These are phyloP conservation scores for Agrotis clavis DNA, from an alignment of 2,888 invertebrate genomes.

Conservation along the genomic window DNA sequence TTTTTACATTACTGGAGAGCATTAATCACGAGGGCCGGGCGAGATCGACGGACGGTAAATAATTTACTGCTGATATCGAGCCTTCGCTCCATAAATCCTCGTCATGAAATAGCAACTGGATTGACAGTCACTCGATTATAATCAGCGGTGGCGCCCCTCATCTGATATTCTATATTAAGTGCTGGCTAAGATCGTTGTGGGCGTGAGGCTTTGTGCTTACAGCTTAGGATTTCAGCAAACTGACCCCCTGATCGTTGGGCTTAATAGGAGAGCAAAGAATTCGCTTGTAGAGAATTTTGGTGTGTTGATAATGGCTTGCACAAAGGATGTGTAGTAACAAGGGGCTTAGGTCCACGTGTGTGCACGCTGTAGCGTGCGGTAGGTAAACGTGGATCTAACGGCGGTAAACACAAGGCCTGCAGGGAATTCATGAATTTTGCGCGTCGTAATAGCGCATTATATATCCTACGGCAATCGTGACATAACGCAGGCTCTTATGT, in stretches of 20 bases:
- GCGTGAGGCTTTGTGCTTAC: constrained; percentile 26
- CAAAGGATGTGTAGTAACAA: constrained; percentile 39
- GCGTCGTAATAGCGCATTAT: constrained; percentile 10
- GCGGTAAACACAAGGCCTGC: constrained; percentile 30
- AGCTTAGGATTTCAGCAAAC: constrained; percentile 21
- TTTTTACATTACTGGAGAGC: constrained; percentile 60
- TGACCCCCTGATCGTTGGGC: constrained; percentile 14
- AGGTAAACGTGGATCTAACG: constrained; percentile 28
- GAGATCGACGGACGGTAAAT: constrained; percentile 77
- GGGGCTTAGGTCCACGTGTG: constrained; percentile 22
- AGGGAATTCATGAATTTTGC: constrained; percentile 38
- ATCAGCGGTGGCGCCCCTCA: constrained; percentile 64
- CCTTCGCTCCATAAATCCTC: constrained; percentile 78
- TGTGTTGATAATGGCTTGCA: constrained; percentile 45
- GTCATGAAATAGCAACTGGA: constrained; percentile 76
- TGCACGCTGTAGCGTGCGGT: constrained; percentile 22
- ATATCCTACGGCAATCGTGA: constrained; percentile 14
- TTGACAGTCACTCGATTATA: constrained; percentile 80
- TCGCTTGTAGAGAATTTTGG: constrained; percentile 23
- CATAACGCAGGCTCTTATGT: constrained; percentile 3
- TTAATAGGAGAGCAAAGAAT: constrained; percentile 27
- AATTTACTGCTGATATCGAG: constrained; percentile 77
- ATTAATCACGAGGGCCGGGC: constrained; percentile 71
- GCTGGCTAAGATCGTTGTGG: constrained; percentile 44
- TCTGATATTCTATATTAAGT: constrained; percentile 64